phyloP scores from a whole-genome alignment of 2,797 vertebrate species.

The Danio tinwini region DNA sequence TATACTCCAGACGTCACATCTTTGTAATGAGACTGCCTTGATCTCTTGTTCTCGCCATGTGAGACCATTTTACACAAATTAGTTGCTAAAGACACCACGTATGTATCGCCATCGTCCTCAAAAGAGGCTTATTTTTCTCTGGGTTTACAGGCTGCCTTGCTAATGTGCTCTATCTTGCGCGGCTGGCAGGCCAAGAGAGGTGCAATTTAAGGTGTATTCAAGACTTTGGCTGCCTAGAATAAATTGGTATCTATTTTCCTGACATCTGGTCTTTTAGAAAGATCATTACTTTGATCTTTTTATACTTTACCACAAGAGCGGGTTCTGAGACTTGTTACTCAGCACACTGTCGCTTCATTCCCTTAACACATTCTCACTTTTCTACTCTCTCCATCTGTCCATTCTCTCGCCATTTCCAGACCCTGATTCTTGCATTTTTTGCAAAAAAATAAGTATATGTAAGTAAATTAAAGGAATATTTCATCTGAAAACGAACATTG shows the following conservation, averaged over 20 bases:
- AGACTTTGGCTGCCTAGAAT: slow-evolving; percentile 69
- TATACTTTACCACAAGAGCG: slow-evolving; percentile 54
- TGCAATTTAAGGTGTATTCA: slow-evolving; percentile 75
- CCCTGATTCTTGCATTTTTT: slow-evolving; percentile 2
- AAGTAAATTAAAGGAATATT: slow-evolving; percentile 8
- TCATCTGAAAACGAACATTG: background rate
- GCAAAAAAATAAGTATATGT: background rate
- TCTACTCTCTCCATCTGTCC: slow-evolving; percentile 24
- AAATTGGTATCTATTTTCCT: slow-evolving; percentile 76
- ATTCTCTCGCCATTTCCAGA: slow-evolving; percentile 38
- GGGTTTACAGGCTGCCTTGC: slow-evolving; percentile 38
- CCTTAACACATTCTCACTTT: slow-evolving; percentile 23
- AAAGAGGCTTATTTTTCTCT: slow-evolving; percentile 32
- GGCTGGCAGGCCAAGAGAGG: slow-evolving; percentile 50
- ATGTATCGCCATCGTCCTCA: slow-evolving; percentile 25
- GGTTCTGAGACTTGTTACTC: slow-evolving; percentile 65
- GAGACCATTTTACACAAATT: slow-evolving; percentile 49
- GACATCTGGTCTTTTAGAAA: slow-evolving; percentile 73
- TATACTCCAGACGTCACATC: background rate
- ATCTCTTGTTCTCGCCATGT: slow-evolving; percentile 32
- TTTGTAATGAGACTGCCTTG: slow-evolving; percentile 31
- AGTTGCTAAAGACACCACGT: slow-evolving; percentile 15
- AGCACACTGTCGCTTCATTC: slow-evolving; percentile 38
- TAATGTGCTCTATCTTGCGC: slow-evolving; percentile 34
- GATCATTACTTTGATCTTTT: slow-evolving; percentile 76